Evolutionary conservation across 2,113 vertebrate genomes (phyloP), one percentile per base, ranked within the genome.

Genomic region (Burhinus bistriatus): DNA sequence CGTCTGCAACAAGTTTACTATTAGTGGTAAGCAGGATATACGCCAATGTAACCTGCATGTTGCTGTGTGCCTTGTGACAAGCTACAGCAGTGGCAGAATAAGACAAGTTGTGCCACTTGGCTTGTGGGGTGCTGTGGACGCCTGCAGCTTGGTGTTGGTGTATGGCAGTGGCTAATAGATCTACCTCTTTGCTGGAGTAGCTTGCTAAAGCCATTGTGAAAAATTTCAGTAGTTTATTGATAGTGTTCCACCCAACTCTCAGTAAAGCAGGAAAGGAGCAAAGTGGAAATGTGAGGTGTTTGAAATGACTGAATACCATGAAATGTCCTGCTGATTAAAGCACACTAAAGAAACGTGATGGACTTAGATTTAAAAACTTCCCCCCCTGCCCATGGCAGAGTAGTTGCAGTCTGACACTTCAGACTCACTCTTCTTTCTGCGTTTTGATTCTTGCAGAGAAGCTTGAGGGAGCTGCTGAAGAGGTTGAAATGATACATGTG

Each of bases 1-100:
- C 29, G 40, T 69, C 57, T 12, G 26, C 25, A 54, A 18, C 25
- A 47, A 22, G n/a, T 13, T 36, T 61, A 8, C 22, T 44, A 9
- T 3, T 38, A 27, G 6, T 34, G 14, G 52, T 38, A 8, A 30
- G 11, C 9, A 29, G 26, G 20, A 11, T 12, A 11, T 15, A 4
- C 26, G 2, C 5, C 5, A 9, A 15, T 15, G 34, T 40, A 6
- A 38, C 7, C 21, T 12, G 4, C 0, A 2, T 14, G 22, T 38
- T 76, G 36, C 59, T n/a, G 32, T 45, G 23, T 2, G 2, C 20
- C 11, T 25, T 27, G 38, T 18, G 47, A 22, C 30, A 23, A 51
- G 32, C 11, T 26, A 1, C n/a, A 59, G 19, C 38, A 20, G 23
- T 26, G 32, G 32, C 51, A 59, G 73, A 27, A 7, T 4, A 14